Percentiles rank a stretch among this genome's conserved stretches.
Conservation (phyloP, 2,888 invertebrate species). For the Tenthredo scrophulariae region DNA sequence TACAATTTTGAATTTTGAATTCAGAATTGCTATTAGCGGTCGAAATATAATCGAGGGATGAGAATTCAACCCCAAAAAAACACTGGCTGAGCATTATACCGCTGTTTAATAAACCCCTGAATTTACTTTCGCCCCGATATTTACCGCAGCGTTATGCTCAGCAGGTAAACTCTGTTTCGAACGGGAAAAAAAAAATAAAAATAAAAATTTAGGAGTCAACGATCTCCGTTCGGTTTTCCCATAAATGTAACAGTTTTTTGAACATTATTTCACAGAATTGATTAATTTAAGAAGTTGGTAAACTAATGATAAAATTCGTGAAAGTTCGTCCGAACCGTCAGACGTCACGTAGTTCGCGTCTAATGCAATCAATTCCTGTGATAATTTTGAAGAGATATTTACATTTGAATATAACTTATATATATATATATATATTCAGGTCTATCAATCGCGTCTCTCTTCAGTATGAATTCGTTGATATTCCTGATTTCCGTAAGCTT, state of each 20-base stretch:
- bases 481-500: background rate
- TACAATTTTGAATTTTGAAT: background rate
- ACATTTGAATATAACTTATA: background rate
- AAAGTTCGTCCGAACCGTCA: background rate
- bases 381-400: constrained; percentile 10
- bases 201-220: background rate
- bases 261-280: background rate
- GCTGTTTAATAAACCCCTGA: background rate
- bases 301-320: background rate
- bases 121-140: background rate
- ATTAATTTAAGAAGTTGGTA: background rate
- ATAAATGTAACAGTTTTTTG: background rate
- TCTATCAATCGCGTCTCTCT: background rate
- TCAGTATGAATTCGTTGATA: constrained; percentile 5
- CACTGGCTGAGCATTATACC: background rate
- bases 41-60: background rate
- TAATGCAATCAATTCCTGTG: background rate
- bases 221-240: background rate
- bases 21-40: background rate
- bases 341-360: background rate
- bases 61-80: background rate
- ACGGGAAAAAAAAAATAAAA: background rate
- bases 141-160: no score
- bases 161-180: background rate
- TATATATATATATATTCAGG: background rate